A percentile compares a stretch with the other conserved stretches of the same genome.
Evolutionary conservation across 2,888 invertebrate genomes (phyloP).

Genomic region (Leptopterna dolabrata): DNA sequence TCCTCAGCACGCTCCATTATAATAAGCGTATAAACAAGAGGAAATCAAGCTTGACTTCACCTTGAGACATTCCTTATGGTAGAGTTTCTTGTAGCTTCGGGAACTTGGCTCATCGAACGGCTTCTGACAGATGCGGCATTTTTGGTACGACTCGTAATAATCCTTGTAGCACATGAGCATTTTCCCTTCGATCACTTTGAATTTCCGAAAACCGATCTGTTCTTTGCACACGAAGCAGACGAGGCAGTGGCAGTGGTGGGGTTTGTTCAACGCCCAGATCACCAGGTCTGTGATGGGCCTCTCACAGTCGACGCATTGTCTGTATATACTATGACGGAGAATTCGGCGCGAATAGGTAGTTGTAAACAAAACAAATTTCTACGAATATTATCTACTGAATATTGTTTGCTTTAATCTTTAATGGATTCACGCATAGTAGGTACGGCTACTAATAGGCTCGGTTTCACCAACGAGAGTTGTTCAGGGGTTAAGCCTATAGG

Average conservation of each 20-base stretch:
- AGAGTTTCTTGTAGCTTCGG: neutral
- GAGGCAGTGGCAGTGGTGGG: slow-evolving; percentile 38
- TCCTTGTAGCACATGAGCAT: slow-evolving; percentile 45
- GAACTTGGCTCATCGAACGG: neutral
- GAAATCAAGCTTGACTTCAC: neutral
- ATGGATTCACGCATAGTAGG: too few species aligned
- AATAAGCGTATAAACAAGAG: too few species aligned
- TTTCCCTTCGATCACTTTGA: slow-evolving; percentile 37
- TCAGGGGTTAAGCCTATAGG: too few species aligned
- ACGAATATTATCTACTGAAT: neutral
- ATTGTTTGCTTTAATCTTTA: too few species aligned
- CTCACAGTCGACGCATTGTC: neutral
- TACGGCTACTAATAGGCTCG: too few species aligned
- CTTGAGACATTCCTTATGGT: slow-evolving; percentile 6
- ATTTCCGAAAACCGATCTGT: slow-evolving; percentile 16
- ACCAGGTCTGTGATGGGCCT: slow-evolving; percentile 11
- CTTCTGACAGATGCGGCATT: slow-evolving; percentile 30
- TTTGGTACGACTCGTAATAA: slow-evolving; percentile 34
- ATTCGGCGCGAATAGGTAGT: too few species aligned
- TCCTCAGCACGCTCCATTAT: too few species aligned
- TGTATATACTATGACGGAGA: slow-evolving; percentile 2
- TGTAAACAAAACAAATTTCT: neutral
- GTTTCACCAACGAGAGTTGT: too few species aligned
- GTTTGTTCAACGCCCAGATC: slow-evolving; percentile 47
- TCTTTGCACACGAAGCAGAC: slow-evolving; percentile 36